Evolutionary conservation across 92 coral and sea anemone genomes (phyloP).

Genomic region (Blastomussa wellsi): DNA sequence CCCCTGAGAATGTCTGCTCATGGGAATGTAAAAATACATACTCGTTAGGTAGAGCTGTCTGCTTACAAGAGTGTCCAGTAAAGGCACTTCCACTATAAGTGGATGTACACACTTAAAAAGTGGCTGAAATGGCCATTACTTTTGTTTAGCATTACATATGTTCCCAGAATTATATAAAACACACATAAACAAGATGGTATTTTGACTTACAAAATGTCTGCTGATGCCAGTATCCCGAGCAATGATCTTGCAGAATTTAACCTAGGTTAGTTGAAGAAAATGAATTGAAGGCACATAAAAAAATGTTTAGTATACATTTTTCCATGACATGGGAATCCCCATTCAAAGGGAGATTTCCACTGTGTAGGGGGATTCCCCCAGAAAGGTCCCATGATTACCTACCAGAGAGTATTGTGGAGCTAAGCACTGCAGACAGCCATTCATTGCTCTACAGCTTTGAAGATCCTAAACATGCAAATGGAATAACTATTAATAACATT

Average conservation of each 20-base stretch:
- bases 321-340: not conserved
- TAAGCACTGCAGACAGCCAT: conserved; percentile 75
- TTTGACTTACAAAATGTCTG: conserved; percentile 92
- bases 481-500: not conserved
- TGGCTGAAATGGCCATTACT: no score
- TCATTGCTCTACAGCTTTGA: conserved; percentile 86
- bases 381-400: conserved; percentile 10
- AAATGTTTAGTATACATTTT: not conserved
- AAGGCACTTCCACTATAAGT: no score
- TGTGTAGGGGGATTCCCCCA: not conserved
- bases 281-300: not conserved
- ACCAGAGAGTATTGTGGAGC: conserved; percentile 86
- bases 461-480: conserved; percentile 43
- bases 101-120: no score
- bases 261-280: conserved; percentile 46
- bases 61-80: no score
- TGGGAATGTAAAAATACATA: no score
- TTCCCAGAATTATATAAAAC: not conserved
- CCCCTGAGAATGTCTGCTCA: no score
- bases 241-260: conserved; percentile 87
- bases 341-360: not conserved
- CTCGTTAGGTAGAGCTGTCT: no score
- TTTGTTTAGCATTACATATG: not conserved
- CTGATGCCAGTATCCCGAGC: conserved; percentile 94
- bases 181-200: not conserved